A percentile compares a stretch with the other conserved stretches of the same genome.
phyloP scores from a whole-genome alignment of 2,888 invertebrate genomes.

The Anoplius nigerrimus region DNA sequence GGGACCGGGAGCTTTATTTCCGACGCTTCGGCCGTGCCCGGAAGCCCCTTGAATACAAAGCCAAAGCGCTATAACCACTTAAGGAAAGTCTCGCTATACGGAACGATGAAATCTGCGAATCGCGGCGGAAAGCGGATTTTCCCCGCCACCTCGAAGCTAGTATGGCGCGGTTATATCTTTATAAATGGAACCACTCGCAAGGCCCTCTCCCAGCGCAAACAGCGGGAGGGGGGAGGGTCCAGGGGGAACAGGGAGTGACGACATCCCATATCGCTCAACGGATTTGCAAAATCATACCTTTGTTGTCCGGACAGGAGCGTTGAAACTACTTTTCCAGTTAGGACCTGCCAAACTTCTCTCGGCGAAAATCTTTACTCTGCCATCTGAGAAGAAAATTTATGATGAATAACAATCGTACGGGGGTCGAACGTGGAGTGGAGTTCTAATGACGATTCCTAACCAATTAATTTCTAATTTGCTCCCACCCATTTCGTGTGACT shows the following conservation, averaged over 20 bases:
- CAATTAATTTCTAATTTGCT: no score
- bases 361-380: no score
- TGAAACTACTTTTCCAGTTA: not conserved
- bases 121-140: slow-evolving; percentile 71
- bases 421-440: no score
- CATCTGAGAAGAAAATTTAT: no score
- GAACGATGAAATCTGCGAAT: slow-evolving; percentile 58
- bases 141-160: slow-evolving; percentile 50
- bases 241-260: slow-evolving; percentile 22
- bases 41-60: slow-evolving; percentile 67
- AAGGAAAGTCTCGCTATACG: slow-evolving; percentile 62
- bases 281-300: slow-evolving; percentile 67
- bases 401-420: no score
- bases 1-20: slow-evolving; percentile 53
- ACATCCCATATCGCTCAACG: slow-evolving; percentile 62
- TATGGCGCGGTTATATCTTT: slow-evolving; percentile 73
- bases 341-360: no score
- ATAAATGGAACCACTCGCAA: slow-evolving; percentile 75
- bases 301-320: slow-evolving; percentile 9
- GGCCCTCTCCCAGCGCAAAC: slow-evolving; percentile 29
- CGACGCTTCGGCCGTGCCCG: slow-evolving; percentile 54
- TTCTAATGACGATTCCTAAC: no score
- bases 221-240: no score
- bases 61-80: slow-evolving; percentile 73
- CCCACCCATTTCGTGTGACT: no score